Base-by-base conservation (phyloP, 2,797 vertebrate species). In the Astyanax mexicanus region DNA sequence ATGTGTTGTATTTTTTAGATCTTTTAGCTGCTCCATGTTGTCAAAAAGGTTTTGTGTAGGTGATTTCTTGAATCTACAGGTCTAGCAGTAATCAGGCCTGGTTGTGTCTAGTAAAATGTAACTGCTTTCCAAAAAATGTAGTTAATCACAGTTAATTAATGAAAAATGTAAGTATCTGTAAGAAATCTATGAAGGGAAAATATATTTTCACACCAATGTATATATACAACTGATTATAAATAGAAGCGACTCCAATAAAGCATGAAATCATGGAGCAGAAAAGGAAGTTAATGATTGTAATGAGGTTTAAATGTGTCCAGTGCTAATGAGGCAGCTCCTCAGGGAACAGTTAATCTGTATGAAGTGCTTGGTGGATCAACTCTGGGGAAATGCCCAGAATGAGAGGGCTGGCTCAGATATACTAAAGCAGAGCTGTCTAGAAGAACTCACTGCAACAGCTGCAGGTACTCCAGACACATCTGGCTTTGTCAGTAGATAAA, bases 291-390 rank as follows among this genome's bases (percentile, higher is more conserved):
- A 74, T 70, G 44, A 60, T 54, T 71, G 32, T 75, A 79, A 79
- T 75, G 55, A 78, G 60, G 60, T 75, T 68, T 54, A 45, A 64
- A 47, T 61, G 61, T 21, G 17, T 38, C 47, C 71, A n/a, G 32
- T 37, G 42, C 32, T 75, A 68, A 81, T 81, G 47, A 78, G 32
- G 42, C 67, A 40, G 45, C 60, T 67, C 72, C 75, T 62, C 13
- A 13, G 55, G 80, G 80, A 72, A 17, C 19, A 21, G 19, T 23
- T 47, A 58, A 61, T 68, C 79, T 47, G 72, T 75, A 42, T 29
- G 62, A 73, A 72, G 76, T 66, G 72, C 61, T 64, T 74, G 57
- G 80, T 47, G 66, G 65, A 72, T 61, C 35, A 40, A 40, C 40
- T 55, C 21, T 49, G 40, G 35, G 69, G 29, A 49, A 42, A 70